A percentile compares a stretch with the other conserved stretches of the same genome.
These are phyloP conservation scores for Platorchestia sp. DNA, from an alignment of 1,140 invertebrate genomes.

Conservation along the genomic window DNA sequence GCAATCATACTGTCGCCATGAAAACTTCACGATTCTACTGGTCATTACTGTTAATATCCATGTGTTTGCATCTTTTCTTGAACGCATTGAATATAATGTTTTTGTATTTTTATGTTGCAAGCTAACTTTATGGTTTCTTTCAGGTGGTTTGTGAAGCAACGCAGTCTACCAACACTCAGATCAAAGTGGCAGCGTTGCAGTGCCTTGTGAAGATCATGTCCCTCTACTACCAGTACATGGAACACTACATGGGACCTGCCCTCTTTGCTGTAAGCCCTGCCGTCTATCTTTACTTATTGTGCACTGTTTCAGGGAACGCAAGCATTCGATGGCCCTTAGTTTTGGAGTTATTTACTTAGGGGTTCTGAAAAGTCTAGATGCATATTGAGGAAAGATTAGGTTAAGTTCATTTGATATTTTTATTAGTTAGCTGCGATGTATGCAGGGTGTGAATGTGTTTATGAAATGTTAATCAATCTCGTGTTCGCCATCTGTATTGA, in stretches of 20 bases:
- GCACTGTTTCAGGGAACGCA: not conserved
- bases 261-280: conserved; percentile 86
- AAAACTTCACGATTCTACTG: too few relatives aligned
- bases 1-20: too few relatives aligned
- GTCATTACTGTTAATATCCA: not conserved
- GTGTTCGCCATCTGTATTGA: not conserved
- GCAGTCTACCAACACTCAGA: conserved; percentile 84
- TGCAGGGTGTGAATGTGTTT: not conserved
- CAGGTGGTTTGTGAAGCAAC: conserved; percentile 84
- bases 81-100: not conserved
- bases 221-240: conserved; percentile 99
- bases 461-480: not conserved
- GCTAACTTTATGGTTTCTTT: not conserved
- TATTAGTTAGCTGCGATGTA: not conserved
- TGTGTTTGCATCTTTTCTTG: not conserved
- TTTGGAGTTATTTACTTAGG: not conserved
- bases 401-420: not conserved
- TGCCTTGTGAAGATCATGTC: conserved; percentile 99
- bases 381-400: not conserved
- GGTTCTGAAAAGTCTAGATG: not conserved
- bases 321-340: not conserved
- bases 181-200: conserved; percentile 95
- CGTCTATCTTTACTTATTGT: not conserved
- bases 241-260: conserved; percentile 97
- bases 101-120: not conserved